Percentiles rank a stretch among this genome's conserved stretches.
Evolutionary conservation across 2,113 vertebrate genomes (phyloP).

Genomic region (Cariama cristata): DNA sequence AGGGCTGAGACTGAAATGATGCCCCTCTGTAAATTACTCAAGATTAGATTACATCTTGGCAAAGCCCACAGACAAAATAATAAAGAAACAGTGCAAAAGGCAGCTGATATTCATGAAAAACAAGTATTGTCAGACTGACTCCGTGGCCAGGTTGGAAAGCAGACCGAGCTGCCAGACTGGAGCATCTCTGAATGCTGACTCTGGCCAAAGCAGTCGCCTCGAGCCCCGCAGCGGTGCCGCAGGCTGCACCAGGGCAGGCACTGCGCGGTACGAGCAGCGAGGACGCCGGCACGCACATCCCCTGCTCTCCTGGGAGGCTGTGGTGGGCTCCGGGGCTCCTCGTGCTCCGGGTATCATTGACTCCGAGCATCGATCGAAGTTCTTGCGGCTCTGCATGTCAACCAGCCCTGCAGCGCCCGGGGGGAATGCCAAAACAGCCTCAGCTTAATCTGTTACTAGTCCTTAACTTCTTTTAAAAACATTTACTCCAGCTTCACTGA

Average conservation of each 20-base stretch:
- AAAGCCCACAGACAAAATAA: not conserved
- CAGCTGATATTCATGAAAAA: not conserved
- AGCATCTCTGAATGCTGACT: not conserved
- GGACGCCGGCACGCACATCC: rapidly evolving
- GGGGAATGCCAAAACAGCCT: not conserved
- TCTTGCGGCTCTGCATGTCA: not conserved
- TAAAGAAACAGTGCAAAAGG: not conserved
- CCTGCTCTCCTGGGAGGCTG: not conserved
- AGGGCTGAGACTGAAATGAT: not conserved
- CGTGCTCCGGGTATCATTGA: too few species aligned
- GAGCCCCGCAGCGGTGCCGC: rapidly evolving
- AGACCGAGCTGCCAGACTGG: not conserved
- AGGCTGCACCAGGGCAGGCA: rapidly evolving
- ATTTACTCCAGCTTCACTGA: not conserved
- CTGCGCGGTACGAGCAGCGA: rapidly evolving
- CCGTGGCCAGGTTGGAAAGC: not conserved
- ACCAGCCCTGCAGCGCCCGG: not conserved
- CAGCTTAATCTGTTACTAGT: not conserved
- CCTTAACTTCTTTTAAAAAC: not conserved
- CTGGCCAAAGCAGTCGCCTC: rapidly evolving
- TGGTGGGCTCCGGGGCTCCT: not conserved
- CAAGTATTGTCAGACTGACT: not conserved
- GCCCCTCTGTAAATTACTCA: not conserved
- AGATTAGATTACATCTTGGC: not conserved
- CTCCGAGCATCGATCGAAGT: not conserved